These are phyloP conservation scores for Pan troglodytes DNA, from an alignment of 2,113 vertebrate genomes.

Conservation along the genomic window NHGRI_mPanTro3-v2.1_pri NC_072404.2:135352501-135353000, in stretches of 20 bases:
- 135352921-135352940: background rate
- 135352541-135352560: background rate
- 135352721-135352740: background rate
- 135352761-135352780: background rate
- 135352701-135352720: background rate
- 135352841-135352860: background rate
- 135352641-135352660: background rate
- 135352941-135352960: background rate
- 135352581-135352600: background rate
- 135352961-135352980: background rate
- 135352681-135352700: background rate
- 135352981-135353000: background rate
- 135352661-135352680: background rate
- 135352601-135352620: background rate
- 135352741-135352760: background rate
- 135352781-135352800: background rate
- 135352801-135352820: background rate
- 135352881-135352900: slow-evolving; percentile 27
- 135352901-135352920: background rate
- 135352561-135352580: background rate
- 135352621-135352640: background rate
- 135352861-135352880: background rate
- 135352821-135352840: background rate
- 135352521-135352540: background rate
- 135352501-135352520: background rate